These are phyloP conservation scores for Spodoptera picta DNA, from an alignment of 2,888 invertebrate genomes.

Conservation along the genomic window DNA sequence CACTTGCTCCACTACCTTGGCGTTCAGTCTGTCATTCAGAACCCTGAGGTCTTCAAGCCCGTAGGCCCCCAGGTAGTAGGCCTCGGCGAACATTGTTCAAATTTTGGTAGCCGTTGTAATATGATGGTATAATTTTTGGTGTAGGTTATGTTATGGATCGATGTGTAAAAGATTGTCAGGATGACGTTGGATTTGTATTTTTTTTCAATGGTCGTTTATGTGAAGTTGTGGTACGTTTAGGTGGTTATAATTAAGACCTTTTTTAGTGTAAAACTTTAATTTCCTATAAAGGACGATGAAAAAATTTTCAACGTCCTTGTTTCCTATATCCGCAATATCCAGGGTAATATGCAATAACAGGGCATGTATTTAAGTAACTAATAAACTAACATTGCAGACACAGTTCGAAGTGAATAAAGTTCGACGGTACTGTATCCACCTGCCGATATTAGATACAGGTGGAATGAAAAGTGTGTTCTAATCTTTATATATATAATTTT, in stretches of 20 bases:
- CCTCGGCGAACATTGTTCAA: conserved; percentile 64
- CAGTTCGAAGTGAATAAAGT: too few relatives aligned
- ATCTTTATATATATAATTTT: too few relatives aligned
- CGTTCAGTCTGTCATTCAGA: conserved; percentile 70
- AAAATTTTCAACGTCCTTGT: too few relatives aligned
- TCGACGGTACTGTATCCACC: too few relatives aligned
- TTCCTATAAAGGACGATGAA: too few relatives aligned
- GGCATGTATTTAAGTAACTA: too few relatives aligned
- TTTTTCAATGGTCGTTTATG: neutral
- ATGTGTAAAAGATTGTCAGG: conserved; percentile 20
- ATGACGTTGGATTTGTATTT: neutral
- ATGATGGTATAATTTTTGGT: conserved; percentile 4
- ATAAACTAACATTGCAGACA: too few relatives aligned
- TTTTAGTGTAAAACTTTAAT: neutral
- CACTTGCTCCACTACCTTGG: conserved; percentile 74
- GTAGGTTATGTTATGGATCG: conserved; percentile 34
- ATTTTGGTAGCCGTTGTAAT: conserved; percentile 25
- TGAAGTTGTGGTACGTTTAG: neutral
- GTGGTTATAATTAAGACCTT: conserved; percentile 2
- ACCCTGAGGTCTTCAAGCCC: conserved; percentile 63
- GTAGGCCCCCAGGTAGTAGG: conserved; percentile 67
- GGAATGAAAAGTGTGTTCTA: too few relatives aligned
- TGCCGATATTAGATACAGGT: too few relatives aligned
- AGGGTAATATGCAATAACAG: too few relatives aligned
- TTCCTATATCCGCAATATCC: too few relatives aligned